These are phyloP conservation scores for Drosophila parabipectinata DNA, from an alignment of 1,140 invertebrate genomes.

Conservation along the genomic window DNA sequence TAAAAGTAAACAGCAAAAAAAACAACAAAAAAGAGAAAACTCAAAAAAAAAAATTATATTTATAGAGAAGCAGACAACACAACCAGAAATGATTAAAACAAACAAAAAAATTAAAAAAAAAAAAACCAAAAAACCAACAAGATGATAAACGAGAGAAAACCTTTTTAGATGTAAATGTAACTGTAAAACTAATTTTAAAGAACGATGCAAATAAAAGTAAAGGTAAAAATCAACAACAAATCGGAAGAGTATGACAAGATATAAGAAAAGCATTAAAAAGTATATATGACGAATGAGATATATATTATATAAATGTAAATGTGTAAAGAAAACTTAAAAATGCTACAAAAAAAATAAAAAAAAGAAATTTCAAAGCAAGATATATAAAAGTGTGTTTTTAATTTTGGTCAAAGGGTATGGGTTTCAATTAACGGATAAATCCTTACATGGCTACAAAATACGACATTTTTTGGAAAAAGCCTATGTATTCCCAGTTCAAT, in stretches of 20 bases:
- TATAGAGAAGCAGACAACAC: slow-evolving; percentile 58
- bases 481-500: too few species aligned
- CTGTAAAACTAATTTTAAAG: slow-evolving; percentile 74
- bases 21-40: slow-evolving; percentile 37
- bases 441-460: too few species aligned
- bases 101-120: slow-evolving; percentile 24
- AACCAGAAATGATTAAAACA: slow-evolving; percentile 42
- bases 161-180: slow-evolving; percentile 76
- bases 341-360: slow-evolving; percentile 58
- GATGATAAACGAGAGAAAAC: slow-evolving; percentile 43
- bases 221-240: slow-evolving; percentile 31
- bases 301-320: slow-evolving; percentile 67
- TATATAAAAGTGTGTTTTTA: background rate
- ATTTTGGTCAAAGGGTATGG: too few species aligned
- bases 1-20: slow-evolving; percentile 40
- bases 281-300: slow-evolving; percentile 60
- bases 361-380: slow-evolving; percentile 68
- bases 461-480: too few species aligned
- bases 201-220: slow-evolving; percentile 41
- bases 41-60: slow-evolving; percentile 42
- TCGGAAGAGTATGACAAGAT: slow-evolving; percentile 36
- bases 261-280: slow-evolving; percentile 46
- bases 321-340: slow-evolving; percentile 74
- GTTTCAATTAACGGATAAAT: too few species aligned
- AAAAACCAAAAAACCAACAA: slow-evolving; percentile 12